phyloP scores from a whole-genome alignment of 2,113 vertebrate genomes.

The Sorex araneus region DNA sequence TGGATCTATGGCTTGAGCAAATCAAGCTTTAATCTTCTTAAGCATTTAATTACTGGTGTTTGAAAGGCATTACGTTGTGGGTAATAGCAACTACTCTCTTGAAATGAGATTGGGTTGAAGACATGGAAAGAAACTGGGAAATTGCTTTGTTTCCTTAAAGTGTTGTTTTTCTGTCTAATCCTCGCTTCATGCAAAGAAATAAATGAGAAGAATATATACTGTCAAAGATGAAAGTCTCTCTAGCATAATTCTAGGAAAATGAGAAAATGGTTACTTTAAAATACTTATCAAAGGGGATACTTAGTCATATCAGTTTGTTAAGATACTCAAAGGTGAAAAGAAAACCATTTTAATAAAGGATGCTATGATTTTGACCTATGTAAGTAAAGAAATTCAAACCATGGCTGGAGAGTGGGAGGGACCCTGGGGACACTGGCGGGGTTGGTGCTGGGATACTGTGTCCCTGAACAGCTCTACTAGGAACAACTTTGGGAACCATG shows the following conservation, averaged over 20 bases:
- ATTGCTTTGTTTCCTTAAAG: slow-evolving; percentile 62
- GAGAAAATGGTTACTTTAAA: slow-evolving; percentile 64
- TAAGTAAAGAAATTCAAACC: too few relatives aligned
- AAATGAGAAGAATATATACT: slow-evolving; percentile 49
- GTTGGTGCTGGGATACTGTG: too few relatives aligned
- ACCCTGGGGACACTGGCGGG: too few relatives aligned
- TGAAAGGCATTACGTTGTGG: slow-evolving; percentile 68
- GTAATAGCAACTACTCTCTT: slow-evolving; percentile 51
- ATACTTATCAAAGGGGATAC: slow-evolving; percentile 20
- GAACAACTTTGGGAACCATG: too few relatives aligned
- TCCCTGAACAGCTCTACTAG: too few relatives aligned
- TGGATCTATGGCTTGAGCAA: slow-evolving; percentile 63
- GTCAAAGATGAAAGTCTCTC: slow-evolving; percentile 45
- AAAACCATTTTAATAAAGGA: slow-evolving; percentile 15
- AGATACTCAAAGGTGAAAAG: slow-evolving; percentile 52
- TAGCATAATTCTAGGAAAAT: slow-evolving; percentile 33
- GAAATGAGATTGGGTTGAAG: slow-evolving; percentile 34
- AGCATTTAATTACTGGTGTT: slow-evolving; percentile 71
- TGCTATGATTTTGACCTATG: background rate
- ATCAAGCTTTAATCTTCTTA: slow-evolving; percentile 74
- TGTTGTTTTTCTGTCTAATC: slow-evolving; percentile 46
- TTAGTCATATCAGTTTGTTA: background rate
- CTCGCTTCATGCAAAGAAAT: slow-evolving; percentile 66
- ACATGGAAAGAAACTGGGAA: slow-evolving; percentile 54
- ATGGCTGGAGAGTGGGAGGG: too few relatives aligned